Evolutionary conservation across 2,113 vertebrate species (phyloP), one percentile per base, ranked within the genome.

Genomic region (Kryptolebias marmoratus): DNA sequence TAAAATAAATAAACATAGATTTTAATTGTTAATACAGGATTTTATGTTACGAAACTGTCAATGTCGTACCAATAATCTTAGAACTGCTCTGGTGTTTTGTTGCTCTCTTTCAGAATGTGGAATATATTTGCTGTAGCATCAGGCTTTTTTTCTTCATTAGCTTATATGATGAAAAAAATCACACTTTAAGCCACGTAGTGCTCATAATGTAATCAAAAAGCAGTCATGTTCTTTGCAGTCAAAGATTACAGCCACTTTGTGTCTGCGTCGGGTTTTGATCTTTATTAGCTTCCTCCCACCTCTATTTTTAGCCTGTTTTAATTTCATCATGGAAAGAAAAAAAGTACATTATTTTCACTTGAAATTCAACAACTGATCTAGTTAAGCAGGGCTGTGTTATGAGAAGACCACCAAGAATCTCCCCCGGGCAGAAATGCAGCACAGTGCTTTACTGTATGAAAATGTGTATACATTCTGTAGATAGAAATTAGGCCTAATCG

Each of bases 401-500:
- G 75, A 88, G 74, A 73, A 75, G 75, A 80, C 71, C 81, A 60
- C 77, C 2, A 64, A 83, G 80, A 75, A 74, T 31, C 42, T 31
- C 69, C 80, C 70, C 2, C 12, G 4, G 82, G 77, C 71, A 53
- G 50, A 5, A 22, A 59, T 22, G 71, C 62, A 50, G 75, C 32
- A 18, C 32, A 1, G 27, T 2, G 3, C 60, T 56, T 70, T 68
- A 16, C 79, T 72, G 77, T 81, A 74, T 81, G 68, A 59, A 73
- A 54, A 78, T 82, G 75, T 78, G 62, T 74, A 66, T 74, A 74
- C 61, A 62, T 85, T 80, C 65, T 57, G 74, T 27, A 73, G 76
- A 77, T 84, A 75, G 83, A 81, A 82, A 84, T 76, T 71, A 75
- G 76, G 70, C 78, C 68, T 83, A 81, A 87, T 85, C 75, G 50